phyloP scores from a whole-genome alignment of 2,113 vertebrate genomes.

The Poeciliopsis retropinna region DNA sequence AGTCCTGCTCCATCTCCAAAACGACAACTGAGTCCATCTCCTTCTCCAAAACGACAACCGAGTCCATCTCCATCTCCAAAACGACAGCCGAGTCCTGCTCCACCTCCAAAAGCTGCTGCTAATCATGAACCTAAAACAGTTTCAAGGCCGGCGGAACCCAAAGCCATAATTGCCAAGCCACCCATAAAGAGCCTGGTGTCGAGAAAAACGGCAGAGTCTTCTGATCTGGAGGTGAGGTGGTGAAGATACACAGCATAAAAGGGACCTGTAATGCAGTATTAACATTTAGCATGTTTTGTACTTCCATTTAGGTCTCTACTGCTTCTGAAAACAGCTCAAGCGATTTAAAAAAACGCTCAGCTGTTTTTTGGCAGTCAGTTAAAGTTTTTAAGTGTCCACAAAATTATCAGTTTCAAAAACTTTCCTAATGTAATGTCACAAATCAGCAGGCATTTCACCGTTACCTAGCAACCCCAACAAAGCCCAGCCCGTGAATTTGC shows the following conservation, averaged over 20 bases:
- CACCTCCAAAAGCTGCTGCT: slow-evolving; percentile 60
- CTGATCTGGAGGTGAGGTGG: slow-evolving; percentile 65
- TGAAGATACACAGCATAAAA: background rate
- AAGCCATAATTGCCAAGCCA: slow-evolving; percentile 69
- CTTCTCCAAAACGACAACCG: slow-evolving; percentile 64
- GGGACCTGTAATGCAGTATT: too few species aligned
- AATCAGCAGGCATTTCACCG: too few species aligned
- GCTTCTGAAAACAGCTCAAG: too few species aligned
- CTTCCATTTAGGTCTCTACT: too few species aligned
- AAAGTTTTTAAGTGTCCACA: too few species aligned
- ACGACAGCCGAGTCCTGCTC: slow-evolving; percentile 70
- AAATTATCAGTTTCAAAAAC: too few species aligned
- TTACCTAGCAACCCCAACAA: too few species aligned
- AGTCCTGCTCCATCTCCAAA: slow-evolving; percentile 66
- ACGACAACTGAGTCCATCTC: slow-evolving; percentile 71
- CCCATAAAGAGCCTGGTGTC: slow-evolving; percentile 65
- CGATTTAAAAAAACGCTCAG: too few species aligned
- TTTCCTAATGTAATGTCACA: too few species aligned
- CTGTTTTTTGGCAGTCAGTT: too few species aligned
- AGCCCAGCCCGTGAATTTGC: too few species aligned
- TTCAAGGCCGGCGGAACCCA: slow-evolving; percentile 73
- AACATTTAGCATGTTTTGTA: too few species aligned
- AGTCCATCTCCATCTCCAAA: slow-evolving; percentile 66
- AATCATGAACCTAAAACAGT: slow-evolving; percentile 46
- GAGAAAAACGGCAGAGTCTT: slow-evolving; percentile 48